Conservation (phyloP, 2,113 vertebrate species). For the Microcebus tavaratra region DNA sequence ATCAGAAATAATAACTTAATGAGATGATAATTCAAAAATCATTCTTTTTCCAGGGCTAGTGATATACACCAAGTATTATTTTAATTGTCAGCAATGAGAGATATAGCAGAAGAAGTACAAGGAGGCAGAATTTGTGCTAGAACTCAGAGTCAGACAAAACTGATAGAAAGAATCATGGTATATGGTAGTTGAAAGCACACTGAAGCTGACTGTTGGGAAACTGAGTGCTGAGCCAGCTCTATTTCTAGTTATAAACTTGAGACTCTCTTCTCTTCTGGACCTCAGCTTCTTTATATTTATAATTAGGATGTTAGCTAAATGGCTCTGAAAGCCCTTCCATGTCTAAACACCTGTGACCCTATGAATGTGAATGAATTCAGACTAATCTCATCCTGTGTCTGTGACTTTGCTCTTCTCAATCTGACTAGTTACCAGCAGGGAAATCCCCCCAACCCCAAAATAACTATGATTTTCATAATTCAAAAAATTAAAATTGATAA, state of each 20-base stretch:
- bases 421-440: constrained; percentile 22
- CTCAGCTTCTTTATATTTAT: constrained; percentile 1
- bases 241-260: background rate
- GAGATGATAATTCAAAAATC: background rate
- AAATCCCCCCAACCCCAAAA: constrained; percentile 49
- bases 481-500: constrained; percentile 27
- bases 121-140: background rate
- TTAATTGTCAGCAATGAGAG: background rate
- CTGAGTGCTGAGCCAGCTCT: background rate
- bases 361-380: background rate
- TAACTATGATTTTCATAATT: constrained; percentile 25
- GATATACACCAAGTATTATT: background rate
- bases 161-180: background rate
- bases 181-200: background rate
- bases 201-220: background rate
- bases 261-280: background rate
- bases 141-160: background rate
- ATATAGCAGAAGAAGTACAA: background rate
- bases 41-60: background rate
- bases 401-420: background rate
- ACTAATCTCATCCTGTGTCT: background rate
- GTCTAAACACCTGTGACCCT: background rate
- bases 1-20: background rate
- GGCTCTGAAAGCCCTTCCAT: background rate
- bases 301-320: background rate